phyloP scores from a whole-genome alignment of 2,113 vertebrate species.

The Chamaetylas fuelleborni region DNA sequence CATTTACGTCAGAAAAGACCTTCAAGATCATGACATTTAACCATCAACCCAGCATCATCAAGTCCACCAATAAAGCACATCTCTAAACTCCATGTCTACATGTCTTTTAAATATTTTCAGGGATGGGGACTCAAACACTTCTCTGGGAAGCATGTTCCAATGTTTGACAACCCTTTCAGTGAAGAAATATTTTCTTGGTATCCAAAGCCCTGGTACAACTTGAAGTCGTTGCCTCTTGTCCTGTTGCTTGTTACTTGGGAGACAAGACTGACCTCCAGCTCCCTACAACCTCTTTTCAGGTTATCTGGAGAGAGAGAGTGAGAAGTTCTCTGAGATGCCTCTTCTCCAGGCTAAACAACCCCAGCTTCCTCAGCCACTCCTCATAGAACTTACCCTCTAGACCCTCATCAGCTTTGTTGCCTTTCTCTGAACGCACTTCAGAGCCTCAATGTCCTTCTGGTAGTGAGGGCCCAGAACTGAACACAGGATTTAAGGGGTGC shows the following conservation, averaged over 20 bases:
- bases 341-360: background rate
- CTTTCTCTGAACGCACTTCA: background rate
- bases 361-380: background rate
- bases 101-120: background rate
- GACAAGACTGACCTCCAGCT: accelerated
- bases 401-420: background rate
- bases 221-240: background rate
- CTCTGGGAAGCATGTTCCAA: background rate
- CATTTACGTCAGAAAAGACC: background rate
- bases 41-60: background rate
- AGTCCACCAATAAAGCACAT: background rate
- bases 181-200: background rate
- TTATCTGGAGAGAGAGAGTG: background rate
- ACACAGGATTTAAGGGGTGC: background rate
- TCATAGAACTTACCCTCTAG: background rate
- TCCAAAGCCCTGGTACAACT: background rate
- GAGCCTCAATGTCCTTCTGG: background rate
- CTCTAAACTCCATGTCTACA: background rate
- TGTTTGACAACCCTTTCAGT: background rate
- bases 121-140: background rate
- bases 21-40: background rate
- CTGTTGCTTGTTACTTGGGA: background rate
- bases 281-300: accelerated
- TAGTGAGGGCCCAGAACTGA: accelerated
- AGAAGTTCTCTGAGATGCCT: background rate